Evolutionary conservation across 1,140 invertebrate species (phyloP), one percentile per base, ranked within the genome.

Genomic region (Dendroctonus ponderosae): DNA sequence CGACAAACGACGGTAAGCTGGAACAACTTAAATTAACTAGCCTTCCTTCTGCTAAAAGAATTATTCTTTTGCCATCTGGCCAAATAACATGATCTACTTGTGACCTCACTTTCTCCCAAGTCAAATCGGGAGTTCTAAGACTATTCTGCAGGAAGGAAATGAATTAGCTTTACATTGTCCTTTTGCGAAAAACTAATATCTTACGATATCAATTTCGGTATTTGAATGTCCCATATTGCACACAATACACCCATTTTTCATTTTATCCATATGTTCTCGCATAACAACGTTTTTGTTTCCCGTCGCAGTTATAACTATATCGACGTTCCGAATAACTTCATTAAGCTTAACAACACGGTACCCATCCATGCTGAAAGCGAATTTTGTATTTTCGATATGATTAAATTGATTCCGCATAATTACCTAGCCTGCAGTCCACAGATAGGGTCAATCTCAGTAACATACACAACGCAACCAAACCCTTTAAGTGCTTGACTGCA

Each of bases 141-240:
- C 94, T 94, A 79, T 95, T 94, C 91, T 92, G 78, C 73, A 84
- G 15, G 44, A 39, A 65, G 43, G 5, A 52, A 3, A 70, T 62
- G 62, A 62, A 60, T 52, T 48, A 15, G 7, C n/a, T n/a, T 60
- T 7, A 51, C 9, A 51, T 51, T 11, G 49, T n/a, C 11, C 5
- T 11, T 12, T 11, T 51, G 26, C 26, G 3, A 26, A 26, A 1
- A 26, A 26, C 26, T 26, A 26, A 26, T 26, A 26, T 26, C 89
- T 81, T 84, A 93, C 91, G 68, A 98, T 93, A 85, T 98, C 96
- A 71, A 98, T 96, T 85, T 98, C 96, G 12, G 94, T 98, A 81
- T 98, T 98, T 56, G 94, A 97, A 81, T 98, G 96, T 0, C 96
- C 96, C 94, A 98, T 98, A 81, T 98, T 98, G 80, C 95, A 97